Conservation (phyloP, 2,888 invertebrate genomes). For the Leptinotarsa tumamoca region DNA sequence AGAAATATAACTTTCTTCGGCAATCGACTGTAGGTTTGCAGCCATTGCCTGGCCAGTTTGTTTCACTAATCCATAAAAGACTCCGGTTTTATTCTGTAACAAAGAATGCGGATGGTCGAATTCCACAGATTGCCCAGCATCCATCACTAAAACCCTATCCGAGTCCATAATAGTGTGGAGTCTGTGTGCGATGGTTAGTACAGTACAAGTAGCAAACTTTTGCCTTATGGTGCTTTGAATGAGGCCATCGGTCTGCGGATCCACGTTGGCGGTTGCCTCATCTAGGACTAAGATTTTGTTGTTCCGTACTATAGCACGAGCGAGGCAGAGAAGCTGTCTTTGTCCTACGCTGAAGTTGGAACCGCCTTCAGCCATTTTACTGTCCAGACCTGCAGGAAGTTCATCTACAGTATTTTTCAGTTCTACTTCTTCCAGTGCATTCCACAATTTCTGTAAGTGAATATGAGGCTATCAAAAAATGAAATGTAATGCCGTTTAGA, state of each 20-base stretch:
- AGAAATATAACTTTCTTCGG: conserved; percentile 41
- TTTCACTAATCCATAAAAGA: conserved; percentile 69
- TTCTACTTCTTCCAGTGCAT: conserved; percentile 83
- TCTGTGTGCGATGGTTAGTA: conserved; percentile 86
- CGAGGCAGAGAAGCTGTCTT: conserved; percentile 77
- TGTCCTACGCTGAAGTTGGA: conserved; percentile 67
- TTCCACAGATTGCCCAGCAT: conserved; percentile 81
- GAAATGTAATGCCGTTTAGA: too few species aligned
- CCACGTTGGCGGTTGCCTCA: conserved; percentile 87
- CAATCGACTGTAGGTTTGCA: conserved; percentile 50
- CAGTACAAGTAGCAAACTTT: conserved; percentile 82
- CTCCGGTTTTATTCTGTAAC: conserved; percentile 64
- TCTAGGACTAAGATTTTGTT: conserved; percentile 65
- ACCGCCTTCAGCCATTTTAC: conserved; percentile 81
- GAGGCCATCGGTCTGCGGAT: conserved; percentile 80
- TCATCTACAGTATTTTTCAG: conserved; percentile 72
- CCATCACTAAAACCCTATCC: conserved; percentile 83
- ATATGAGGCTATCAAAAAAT: conserved; percentile 56
- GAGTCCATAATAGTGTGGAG: conserved; percentile 89
- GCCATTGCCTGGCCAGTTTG: conserved; percentile 71
- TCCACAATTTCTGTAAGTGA: conserved; percentile 76
- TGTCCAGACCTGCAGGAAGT: conserved; percentile 72
- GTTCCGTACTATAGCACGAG: conserved; percentile 71
- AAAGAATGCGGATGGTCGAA: conserved; percentile 80
- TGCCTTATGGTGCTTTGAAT: conserved; percentile 84